phyloP scores from a whole-genome alignment of 1,140 invertebrate species.

The Zaprionus capensis region DNA sequence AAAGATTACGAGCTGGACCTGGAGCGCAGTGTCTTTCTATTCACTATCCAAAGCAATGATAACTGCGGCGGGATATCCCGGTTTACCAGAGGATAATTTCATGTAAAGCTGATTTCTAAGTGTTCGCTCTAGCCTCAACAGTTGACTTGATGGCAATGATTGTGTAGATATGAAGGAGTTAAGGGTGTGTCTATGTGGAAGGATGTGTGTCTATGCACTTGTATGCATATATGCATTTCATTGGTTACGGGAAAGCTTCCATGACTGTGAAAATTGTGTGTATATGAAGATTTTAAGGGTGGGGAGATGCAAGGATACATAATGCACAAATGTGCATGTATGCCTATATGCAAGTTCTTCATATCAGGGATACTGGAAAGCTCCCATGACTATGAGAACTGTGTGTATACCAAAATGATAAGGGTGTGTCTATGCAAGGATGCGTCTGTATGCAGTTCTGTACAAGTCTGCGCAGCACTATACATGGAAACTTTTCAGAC shows the following conservation, averaged over 20 bases:
- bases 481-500: neutral
- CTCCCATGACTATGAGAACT: no score
- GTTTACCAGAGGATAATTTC: neutral
- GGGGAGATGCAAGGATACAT: neutral
- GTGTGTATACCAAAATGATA: no score
- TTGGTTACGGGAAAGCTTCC: no score
- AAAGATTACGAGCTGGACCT: slow-evolving; percentile 18
- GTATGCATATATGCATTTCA: neutral
- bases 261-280: neutral
- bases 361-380: no score
- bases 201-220: neutral
- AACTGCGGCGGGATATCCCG: neutral
- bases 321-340: neutral
- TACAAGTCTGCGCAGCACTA: neutral
- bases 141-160: neutral
- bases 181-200: neutral
- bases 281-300: neutral
- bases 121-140: neutral
- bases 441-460: no score
- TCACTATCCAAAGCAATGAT: slow-evolving; percentile 32
- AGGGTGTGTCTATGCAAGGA: no score
- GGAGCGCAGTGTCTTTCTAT: slow-evolving; percentile 3
- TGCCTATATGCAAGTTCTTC: no score
- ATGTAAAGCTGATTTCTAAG: neutral
- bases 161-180: neutral